Conservation (phyloP, 2,113 vertebrate genomes). For the Nothocercus julius region DNA sequence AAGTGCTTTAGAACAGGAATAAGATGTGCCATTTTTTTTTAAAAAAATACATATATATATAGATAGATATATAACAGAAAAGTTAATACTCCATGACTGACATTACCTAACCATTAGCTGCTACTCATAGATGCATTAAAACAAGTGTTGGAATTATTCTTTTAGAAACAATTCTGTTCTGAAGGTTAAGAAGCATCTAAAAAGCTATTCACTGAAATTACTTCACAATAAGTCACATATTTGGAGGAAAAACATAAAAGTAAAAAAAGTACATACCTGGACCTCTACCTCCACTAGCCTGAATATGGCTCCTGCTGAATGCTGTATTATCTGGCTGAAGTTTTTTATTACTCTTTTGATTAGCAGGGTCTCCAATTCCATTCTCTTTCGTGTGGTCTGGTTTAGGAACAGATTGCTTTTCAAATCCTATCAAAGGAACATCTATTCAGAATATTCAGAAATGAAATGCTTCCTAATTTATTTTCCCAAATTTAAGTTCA, state of each 20-base stretch:
- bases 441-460: background rate
- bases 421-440: constrained; percentile 68
- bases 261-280: constrained; percentile 78
- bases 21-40: background rate
- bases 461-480: background rate
- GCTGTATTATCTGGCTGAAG: constrained; percentile 75
- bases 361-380: constrained; percentile 72
- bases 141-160: background rate
- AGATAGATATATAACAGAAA: background rate
- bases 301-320: constrained; percentile 79
- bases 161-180: background rate
- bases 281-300: constrained; percentile 82
- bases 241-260: background rate
- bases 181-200: background rate
- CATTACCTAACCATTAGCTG: background rate
- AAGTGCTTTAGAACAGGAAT: background rate
- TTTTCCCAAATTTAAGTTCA: background rate
- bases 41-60: background rate
- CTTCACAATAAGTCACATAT: rapidly evolving
- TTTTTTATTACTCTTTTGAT: constrained; percentile 75
- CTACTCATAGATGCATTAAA: background rate
- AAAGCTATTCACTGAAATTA: background rate
- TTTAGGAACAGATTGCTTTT: constrained; percentile 69
- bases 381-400: constrained; percentile 84
- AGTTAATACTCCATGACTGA: background rate